phyloP scores from a whole-genome alignment of 1,140 invertebrate species.

The Polyergus mexicanus region DNA sequence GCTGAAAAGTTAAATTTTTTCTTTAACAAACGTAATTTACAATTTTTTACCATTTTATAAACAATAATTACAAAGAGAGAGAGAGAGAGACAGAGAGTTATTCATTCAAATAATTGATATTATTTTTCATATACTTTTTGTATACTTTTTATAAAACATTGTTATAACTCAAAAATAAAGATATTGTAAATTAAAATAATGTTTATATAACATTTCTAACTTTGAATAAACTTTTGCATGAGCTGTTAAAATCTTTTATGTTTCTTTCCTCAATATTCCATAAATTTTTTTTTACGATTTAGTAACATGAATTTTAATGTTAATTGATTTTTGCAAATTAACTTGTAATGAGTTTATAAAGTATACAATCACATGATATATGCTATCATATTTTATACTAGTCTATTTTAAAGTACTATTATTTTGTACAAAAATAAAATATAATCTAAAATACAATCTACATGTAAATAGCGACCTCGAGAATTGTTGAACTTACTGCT shows the following conservation, averaged over 20 bases:
- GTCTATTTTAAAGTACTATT: not conserved
- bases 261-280: not conserved
- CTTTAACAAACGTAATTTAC: not conserved
- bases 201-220: conserved; percentile 5
- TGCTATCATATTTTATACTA: not conserved
- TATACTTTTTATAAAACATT: not conserved
- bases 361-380: not conserved
- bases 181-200: not conserved
- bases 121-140: not conserved
- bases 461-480: not conserved
- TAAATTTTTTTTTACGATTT: not conserved
- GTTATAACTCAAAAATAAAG: not conserved
- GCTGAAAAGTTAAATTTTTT: not conserved
- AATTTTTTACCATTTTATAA: not conserved
- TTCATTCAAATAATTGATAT: not conserved
- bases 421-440: not conserved
- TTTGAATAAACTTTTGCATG: conserved; percentile 9
- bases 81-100: not conserved
- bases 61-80: not conserved
- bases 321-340: conserved; percentile 27
- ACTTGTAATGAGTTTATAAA: not conserved
- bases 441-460: not conserved
- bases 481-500: not conserved
- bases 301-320: conserved; percentile 14
- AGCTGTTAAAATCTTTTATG: not conserved